Evolutionary conservation across 92 coral and sea anemone species (phyloP).

Genomic region (Micromussa lordhowensis): DNA sequence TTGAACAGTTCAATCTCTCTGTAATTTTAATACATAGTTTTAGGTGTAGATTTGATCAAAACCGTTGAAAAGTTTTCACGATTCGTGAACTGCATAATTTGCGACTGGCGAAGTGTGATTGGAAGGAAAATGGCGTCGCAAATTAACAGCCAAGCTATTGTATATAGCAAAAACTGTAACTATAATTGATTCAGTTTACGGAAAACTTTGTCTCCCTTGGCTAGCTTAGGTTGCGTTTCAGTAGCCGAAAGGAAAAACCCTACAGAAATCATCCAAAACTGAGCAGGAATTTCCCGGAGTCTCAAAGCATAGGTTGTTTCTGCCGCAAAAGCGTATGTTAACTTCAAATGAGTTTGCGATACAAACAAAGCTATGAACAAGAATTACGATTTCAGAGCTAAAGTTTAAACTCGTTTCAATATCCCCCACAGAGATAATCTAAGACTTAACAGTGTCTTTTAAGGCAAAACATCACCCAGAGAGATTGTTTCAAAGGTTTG

Average conservation of each 20-base stretch:
- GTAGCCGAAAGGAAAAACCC: neutral
- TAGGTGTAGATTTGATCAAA: neutral
- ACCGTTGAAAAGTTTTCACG: neutral
- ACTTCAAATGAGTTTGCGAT: neutral
- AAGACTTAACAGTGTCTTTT: neutral
- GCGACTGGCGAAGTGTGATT: neutral
- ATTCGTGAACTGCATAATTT: neutral
- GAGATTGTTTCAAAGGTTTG: neutral
- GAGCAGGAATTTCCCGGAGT: neutral
- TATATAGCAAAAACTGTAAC: neutral
- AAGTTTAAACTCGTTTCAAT: neutral
- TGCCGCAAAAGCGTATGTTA: neutral
- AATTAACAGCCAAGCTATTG: neutral
- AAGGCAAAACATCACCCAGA: neutral
- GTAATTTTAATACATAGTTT: too few relatives aligned
- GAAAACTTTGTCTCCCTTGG: neutral
- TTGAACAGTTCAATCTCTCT: neutral
- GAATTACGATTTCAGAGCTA: neutral
- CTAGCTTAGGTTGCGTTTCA: neutral
- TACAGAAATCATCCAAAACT: neutral
- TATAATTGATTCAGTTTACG: neutral
- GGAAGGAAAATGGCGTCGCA: neutral
- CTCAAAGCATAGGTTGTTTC: neutral
- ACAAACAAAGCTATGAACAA: conserved; percentile 19
- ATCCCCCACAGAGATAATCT: conserved; percentile 31